Base-by-base conservation (phyloP, 2,797 vertebrate species). In the Leptoclinus maculatus region DNA sequence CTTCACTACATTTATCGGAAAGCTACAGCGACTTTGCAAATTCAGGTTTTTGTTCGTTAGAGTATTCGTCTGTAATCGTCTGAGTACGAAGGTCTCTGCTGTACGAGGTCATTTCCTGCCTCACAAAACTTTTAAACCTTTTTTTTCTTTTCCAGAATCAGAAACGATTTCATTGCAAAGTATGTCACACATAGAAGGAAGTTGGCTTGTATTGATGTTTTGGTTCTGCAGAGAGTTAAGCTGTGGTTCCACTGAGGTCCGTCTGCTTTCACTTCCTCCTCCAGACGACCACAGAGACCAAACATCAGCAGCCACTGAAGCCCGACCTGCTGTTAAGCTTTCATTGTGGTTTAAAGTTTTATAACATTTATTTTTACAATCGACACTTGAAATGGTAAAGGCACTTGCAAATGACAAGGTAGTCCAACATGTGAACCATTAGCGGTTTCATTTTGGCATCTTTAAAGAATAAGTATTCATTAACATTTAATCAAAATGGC, bases 401-500 rank as follows among this genome's bases (percentile, higher is more conserved):
- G 16, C 1, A 17, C 36, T 11, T 12, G 36, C 36, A 10, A 38
- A 11, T 38, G 2, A 38, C 36, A 34, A 7, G 34, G 34, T 1
- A 36, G 34, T 34, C 7, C 9, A 41, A 16, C 5, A 41, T 5
- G 14, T 16, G 16, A 0, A 41, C 39, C 11, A 39, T 41, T 41
- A 2, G 39, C 4, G 3, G 12, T 41, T 41, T 41, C 4, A 39
- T 2, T 14, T 16, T 16, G 5, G 5, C 13, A 14, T 41, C 39
- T 16, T 41, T 16, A 16, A 14, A 14, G 9, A 11, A 38, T 13
- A 16, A 16, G 54, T 71, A 43, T 89, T 88, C 83, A 76, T 90
- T 79, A 89, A 88, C 84, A 91, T 90, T 90, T 91, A 90, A 89
- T 92, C 85, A 45, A 88, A 90, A 91, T 92, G 88, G 80, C 87